Percentiles rank a stretch among this genome's conserved stretches.
phyloP scores from a whole-genome alignment of 2,888 invertebrate genomes.

The Metalampra italica region DNA sequence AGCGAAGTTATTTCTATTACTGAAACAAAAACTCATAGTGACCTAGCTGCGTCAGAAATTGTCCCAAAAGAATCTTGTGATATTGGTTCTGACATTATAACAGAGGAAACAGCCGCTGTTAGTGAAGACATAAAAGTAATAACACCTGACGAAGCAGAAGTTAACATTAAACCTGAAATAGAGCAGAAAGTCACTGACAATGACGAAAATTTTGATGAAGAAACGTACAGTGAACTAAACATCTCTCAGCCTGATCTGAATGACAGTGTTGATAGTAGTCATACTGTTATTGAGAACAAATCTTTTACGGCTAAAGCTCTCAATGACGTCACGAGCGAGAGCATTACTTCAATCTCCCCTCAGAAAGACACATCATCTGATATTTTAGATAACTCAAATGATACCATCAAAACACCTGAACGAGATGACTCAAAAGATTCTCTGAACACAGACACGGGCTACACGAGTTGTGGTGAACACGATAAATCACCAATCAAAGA shows the following conservation, averaged over 20 bases:
- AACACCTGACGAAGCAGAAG: not conserved
- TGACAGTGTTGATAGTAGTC: slow-evolving; percentile 56
- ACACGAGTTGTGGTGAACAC: slow-evolving; percentile 33
- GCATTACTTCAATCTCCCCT: slow-evolving; percentile 20
- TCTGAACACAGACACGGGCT: slow-evolving; percentile 40
- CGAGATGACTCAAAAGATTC: slow-evolving; percentile 48
- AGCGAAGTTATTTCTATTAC: not conserved
- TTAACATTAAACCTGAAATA: too few species aligned
- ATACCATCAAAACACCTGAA: slow-evolving; percentile 36
- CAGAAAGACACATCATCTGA: slow-evolving; percentile 30
- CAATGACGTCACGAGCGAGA: slow-evolving; percentile 23
- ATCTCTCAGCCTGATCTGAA: slow-evolving; percentile 53
- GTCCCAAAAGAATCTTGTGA: not conserved
- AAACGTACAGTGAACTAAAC: slow-evolving; percentile 23
- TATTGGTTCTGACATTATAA: not conserved
- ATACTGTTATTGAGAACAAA: slow-evolving; percentile 63
- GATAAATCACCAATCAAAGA: slow-evolving; percentile 19
- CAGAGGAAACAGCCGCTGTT: not conserved
- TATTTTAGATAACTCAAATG: slow-evolving; percentile 31
- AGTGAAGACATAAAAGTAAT: not conserved
- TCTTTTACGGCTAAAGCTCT: slow-evolving; percentile 36
- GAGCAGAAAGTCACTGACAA: not conserved
- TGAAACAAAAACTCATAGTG: too few species aligned
- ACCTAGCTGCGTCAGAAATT: not conserved
- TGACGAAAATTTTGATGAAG: not conserved